These are phyloP conservation scores for Trichonephila inaurata DNA, from an alignment of 1,140 invertebrate species.

Conservation along the genomic window DNA sequence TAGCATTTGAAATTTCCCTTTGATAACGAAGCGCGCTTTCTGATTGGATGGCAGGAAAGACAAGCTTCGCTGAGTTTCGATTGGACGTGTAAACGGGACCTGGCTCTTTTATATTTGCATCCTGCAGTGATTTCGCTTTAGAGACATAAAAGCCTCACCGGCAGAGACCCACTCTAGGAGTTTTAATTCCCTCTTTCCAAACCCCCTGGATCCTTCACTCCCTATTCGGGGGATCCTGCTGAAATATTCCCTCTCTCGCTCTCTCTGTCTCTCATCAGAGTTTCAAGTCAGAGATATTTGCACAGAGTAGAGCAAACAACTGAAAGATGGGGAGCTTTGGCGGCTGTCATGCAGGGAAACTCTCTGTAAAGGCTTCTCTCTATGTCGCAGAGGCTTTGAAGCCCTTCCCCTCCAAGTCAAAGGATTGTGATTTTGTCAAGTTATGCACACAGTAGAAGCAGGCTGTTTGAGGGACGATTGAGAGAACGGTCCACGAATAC, in stretches of 20 bases:
- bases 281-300: conserved; percentile 67
- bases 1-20: conserved; percentile 75
- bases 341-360: not conserved
- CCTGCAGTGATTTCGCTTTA: conserved; percentile 67
- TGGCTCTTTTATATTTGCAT: conserved; percentile 74
- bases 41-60: conserved; percentile 67
- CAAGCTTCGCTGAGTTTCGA: conserved; percentile 73
- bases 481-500: not conserved
- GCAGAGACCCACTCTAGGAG: conserved; percentile 34
- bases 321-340: conserved; percentile 10
- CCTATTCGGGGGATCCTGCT: conserved; percentile 16
- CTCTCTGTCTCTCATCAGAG: conserved; percentile 53
- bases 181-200: conserved; percentile 58
- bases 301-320: conserved; percentile 70
- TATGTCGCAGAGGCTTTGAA: conserved; percentile 27
- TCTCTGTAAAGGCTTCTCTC: conserved; percentile 31
- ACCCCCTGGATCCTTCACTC: not conserved
- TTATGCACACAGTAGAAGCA: conserved; percentile 36
- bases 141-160: conserved; percentile 66
- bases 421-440: conserved; percentile 59
- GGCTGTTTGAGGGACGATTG: conserved; percentile 58
- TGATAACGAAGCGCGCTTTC: conserved; percentile 74
- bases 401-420: conserved; percentile 15
- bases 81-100: conserved; percentile 75
- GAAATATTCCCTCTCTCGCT: conserved; percentile 61